Evolutionary conservation across 37 sponge, comb jelly and placozoan species (phyloP).

Genomic region (Oopsacas minuta): DNA sequence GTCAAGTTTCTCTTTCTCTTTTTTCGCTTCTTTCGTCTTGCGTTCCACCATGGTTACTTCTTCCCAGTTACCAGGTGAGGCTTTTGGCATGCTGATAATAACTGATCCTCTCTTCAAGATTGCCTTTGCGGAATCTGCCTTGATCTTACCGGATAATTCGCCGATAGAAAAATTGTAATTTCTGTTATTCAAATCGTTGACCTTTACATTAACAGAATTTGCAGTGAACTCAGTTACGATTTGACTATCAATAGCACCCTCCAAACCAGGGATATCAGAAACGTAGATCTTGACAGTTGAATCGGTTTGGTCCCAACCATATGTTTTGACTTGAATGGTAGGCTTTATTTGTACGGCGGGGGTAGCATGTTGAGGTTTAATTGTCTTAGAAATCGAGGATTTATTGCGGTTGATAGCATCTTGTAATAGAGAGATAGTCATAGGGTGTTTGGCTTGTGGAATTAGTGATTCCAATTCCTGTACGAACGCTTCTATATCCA

Average conservation of each 20-base stretch:
- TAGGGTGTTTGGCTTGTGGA: neutral
- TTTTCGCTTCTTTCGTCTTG: constrained; percentile 49
- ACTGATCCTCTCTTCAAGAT: constrained; percentile 39
- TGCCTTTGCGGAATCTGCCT: neutral
- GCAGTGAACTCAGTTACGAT: constrained; percentile 35
- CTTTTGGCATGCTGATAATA: constrained; percentile 43
- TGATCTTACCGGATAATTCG: neutral
- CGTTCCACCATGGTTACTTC: constrained; percentile 50
- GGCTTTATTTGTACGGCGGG: neutral
- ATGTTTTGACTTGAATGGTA: neutral
- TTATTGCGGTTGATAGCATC: neutral
- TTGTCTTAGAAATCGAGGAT: neutral
- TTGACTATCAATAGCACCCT: constrained; percentile 33
- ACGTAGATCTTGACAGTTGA: constrained; percentile 83
- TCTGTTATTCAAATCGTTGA: neutral
- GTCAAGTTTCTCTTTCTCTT: constrained; percentile 22
- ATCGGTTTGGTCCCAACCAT: constrained; percentile 86
- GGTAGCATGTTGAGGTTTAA: neutral
- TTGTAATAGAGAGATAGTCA: neutral
- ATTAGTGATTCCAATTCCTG: neutral
- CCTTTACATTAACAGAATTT: constrained; percentile 31
- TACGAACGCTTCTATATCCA: neutral
- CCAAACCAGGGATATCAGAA: constrained; percentile 43
- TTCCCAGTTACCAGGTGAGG: constrained; percentile 26
- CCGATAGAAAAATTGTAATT: neutral